Evolutionary conservation across 1,140 invertebrate genomes (phyloP), one percentile per base, ranked within the genome.

Genomic region (Ditylenchus dipsaci): DNA sequence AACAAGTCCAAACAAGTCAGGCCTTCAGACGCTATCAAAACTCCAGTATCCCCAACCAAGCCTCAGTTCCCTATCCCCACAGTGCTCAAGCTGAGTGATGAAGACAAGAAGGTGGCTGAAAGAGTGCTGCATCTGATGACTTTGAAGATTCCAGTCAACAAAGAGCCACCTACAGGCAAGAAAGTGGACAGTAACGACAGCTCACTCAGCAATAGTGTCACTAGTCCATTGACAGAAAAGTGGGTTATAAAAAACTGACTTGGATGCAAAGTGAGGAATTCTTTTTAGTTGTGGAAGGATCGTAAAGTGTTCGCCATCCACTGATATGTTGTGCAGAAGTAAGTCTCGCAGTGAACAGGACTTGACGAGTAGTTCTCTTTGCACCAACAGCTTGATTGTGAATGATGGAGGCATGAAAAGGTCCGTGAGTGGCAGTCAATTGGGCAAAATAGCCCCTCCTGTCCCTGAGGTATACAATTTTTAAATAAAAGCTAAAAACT

Each of bases 121-220:
- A 79, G 78, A 47, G 81, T 82, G 0, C 38, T 82, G 1, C 43
- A 59, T 38, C 49, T 83, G 63, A 82, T 82, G n/a, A 75, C 73
- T 30, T 65, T 80, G 57, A 83, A 68, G 57, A 79, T 82, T 64
- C 80, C 80, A 29, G 76, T 81, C 26, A 82, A 82, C 65, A 82
- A 82, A 45, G 80, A 82, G 45, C 62, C 79, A 26, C 80, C 80
- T 17, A 82, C 80, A 33, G 79, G 78, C 5, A 82, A 82, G 53
- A 80, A 67, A 38, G 71, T 61, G 59, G 59, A 61, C 29, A 61
- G 59, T 43, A 61, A 61, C 21, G 59, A 61, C 3, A 61, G 38
- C 38, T 73, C 71, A 0, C 38, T 74, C 19, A 61, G 75, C 21
- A 79, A 72, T 42, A 79, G 78, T 57, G 53, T 72, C 1, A 76